These are phyloP conservation scores for Plectrocnemia conspersa DNA, from an alignment of 1,140 invertebrate species.

Conservation along the genomic window DNA sequence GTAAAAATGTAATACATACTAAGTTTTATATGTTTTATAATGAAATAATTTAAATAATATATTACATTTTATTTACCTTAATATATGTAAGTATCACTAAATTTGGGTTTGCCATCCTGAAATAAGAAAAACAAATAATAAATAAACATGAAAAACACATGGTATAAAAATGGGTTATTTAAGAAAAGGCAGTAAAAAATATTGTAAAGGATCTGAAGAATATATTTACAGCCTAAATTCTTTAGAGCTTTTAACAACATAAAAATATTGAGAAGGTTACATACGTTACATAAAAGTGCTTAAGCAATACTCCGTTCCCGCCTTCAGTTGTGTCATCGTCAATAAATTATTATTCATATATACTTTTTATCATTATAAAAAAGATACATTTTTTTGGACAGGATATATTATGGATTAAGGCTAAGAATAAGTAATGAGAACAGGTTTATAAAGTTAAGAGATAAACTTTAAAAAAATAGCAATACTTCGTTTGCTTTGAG, in stretches of 20 bases:
- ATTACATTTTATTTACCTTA: slow-evolving; percentile 24
- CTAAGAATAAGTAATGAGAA: no score
- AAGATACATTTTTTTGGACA: no score
- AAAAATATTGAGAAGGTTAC: not conserved
- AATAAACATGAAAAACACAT: not conserved
- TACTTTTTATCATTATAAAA: no score
- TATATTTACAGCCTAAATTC: not conserved
- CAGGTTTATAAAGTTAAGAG: no score
- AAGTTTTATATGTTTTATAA: not conserved
- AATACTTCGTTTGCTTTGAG: no score
- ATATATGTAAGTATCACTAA: slow-evolving; percentile 36
- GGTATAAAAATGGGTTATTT: not conserved
- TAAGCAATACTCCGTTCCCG: no score
- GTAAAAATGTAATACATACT: not conserved
- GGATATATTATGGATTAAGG: no score
- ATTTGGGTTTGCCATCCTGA: slow-evolving; percentile 24
- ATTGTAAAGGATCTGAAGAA: not conserved
- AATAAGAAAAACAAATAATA: slow-evolving; percentile 17
- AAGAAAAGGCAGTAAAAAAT: no score
- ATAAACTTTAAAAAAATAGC: no score
- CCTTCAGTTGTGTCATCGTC: no score
- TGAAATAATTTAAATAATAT: not conserved
- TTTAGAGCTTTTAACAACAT: not conserved
- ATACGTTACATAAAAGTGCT: no score
- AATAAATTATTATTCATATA: no score